Base-by-base conservation (phyloP, 2,888 invertebrate species). In the Nudaria mundana region DNA sequence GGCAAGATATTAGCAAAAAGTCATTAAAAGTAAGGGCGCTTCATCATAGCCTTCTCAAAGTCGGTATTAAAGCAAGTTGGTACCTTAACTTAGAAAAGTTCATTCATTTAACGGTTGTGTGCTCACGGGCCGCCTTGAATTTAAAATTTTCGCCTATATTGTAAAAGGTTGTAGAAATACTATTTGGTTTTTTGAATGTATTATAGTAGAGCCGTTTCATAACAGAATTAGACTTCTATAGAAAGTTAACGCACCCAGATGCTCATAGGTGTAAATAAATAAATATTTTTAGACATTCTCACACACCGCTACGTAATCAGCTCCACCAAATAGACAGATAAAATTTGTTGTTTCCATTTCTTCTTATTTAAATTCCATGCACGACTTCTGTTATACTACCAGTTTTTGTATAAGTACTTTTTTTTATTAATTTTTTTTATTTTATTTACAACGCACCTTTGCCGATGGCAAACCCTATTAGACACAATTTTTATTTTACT, bases 11-110 rank as follows among this genome's bases (percentile, higher is more conserved):
- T 84, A 86, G 85, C 86, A 79, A 82, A 87, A 88, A 88, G 87
- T 87, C 86, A 88, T 88, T 88, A 87, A 87, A 88, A 87, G 82
- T 87, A 76, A 83, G 81, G 78, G 72, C 63, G 79, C 72, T 86
- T 86, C 86, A 86, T 86, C 86, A 86, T 74, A 66, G 66, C 68
- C 66, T 69, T 74, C 75, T 82, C 83, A 82, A 85, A 85, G 83
- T 79, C 79, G 74, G 81, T 76, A 81, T 83, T 81, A 85, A 76
- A 79, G 66, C 66, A 74, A 81, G 70, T 80, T 70, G 68, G 65
- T 40, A 56, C 76, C 84, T 71, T 81, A 81, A 85, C 68, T 86
- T 84, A 82, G 76, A 85, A 88, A 87, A 88, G 85, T 88, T 87
- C 81, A 85, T 86, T 87, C 87, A 88, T 88, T 88, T 87, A 85